Evolutionary conservation across 2,888 invertebrate species (phyloP), one percentile per base, ranked within the genome.

Genomic region (Tubulanus polymorphus): DNA sequence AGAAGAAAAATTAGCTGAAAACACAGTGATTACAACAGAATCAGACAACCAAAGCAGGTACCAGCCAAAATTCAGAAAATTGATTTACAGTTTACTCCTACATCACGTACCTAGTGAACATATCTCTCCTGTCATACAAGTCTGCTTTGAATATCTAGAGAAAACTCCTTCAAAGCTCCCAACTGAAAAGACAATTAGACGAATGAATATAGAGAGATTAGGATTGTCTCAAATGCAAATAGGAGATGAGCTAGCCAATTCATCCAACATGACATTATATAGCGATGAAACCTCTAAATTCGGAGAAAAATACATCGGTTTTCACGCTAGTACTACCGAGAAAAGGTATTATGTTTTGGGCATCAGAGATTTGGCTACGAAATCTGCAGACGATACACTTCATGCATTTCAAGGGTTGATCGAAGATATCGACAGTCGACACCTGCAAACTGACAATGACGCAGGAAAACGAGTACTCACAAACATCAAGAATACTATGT

Each of bases 401-500:
- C 32, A 49, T 8, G 45, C 49, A n/a, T 45, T 57, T 23, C 12
- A 45, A 32, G 46, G 45, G 26, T 51, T 54, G 26, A 18, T 41
- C n/a, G 23, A 26, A 18, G 46, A 55, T 52, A 18, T 50, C 18
- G 23, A 28, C 10, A 8, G 28, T 15, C 18, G 25, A 20, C 32
- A 2, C 25, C n/a, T 23, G 20, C 8, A 45, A 18, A 12, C 10
- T 12, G 18, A 8, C 10, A n/a, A 45, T 20, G 20, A 45, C 10
- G 49, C 35, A n/a, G 27, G 37, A 25, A 37, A 37, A n/a, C 15
- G 37, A 15, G 41, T 54, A 2, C 12, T 54, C 3, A 26, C 37
- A 2, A 54, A 54, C 15, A 57, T 54, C 8, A 47, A 48, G 10
- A 46, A 28, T 6, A 58, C 58, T 15, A 51, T 58, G 58, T 52